Evolutionary conservation across 1,140 invertebrate genomes (phyloP).

Genomic region (Cephus cinctus): DNA sequence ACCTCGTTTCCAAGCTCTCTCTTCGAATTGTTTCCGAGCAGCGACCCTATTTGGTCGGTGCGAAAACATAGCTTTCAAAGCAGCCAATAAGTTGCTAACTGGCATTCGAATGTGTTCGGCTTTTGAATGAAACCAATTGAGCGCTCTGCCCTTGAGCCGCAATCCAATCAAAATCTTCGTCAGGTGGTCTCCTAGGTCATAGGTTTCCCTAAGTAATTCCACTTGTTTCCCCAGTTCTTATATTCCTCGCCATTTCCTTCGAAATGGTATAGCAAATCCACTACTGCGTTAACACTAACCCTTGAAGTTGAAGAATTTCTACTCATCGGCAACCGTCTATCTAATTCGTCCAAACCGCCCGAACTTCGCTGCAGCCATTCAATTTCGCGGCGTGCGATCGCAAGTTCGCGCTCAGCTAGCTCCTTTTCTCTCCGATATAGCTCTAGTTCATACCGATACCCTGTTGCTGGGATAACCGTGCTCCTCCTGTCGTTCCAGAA

Average conservation of each 20-base stretch:
- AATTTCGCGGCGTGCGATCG: background rate
- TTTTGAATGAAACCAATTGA: constrained; percentile 14
- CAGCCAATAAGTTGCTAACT: background rate
- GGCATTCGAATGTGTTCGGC: constrained; percentile 4
- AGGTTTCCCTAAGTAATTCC: constrained; percentile 1
- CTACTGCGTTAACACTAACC: background rate
- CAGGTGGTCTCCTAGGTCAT: constrained; percentile 1
- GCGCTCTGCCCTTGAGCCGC: constrained; percentile 4
- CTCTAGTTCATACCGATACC: too few species aligned
- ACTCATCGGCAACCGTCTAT: background rate
- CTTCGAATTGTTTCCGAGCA: constrained; percentile 1
- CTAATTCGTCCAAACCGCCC: background rate
- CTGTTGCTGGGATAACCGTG: too few species aligned
- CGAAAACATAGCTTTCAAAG: constrained; percentile 6
- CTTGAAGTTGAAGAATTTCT: background rate
- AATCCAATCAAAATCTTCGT: constrained; percentile 1
- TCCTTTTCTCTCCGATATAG: too few species aligned
- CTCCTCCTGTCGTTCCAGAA: too few species aligned
- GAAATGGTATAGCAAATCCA: constrained; percentile 6
- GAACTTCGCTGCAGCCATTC: background rate
- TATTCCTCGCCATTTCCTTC: constrained; percentile 1
- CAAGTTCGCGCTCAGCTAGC: background rate
- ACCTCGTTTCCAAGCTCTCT: background rate
- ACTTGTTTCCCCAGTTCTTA: constrained; percentile 10
- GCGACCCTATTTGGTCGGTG: constrained; percentile 6